Evolutionary conservation across 1,140 invertebrate genomes (phyloP), one percentile per base, ranked within the genome.

Genomic region (Diorhabda sublineata): DNA sequence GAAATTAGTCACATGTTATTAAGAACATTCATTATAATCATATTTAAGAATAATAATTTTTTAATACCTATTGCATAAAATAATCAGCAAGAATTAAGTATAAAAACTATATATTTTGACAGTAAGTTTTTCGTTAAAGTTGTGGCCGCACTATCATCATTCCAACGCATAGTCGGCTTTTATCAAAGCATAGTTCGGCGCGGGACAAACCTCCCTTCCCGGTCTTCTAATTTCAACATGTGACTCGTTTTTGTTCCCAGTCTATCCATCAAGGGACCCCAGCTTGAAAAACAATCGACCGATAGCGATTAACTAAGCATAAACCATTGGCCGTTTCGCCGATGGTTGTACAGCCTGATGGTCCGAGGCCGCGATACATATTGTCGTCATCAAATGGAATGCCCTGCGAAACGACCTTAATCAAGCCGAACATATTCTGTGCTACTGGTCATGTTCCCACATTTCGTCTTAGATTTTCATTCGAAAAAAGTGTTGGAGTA

Each of bases 151-250:
- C 6, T 52, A 52, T 52, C 47, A n/a, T 52, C 47, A 52, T 52
- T 52, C 47, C 47, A n/a, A 52, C n/a, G 4, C 6, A 52, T 8
- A 73, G 68, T 69, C 76, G 76, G 76, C 71, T 3, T 71, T 75
- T 78, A 75, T 76, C 76, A 78, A 78, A 78, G 76, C 76, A 78
- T 78, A 77, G 75, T 72, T 64, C 71, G 71, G 74, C 71, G 75
- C 73, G 73, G 74, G 64, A 71, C 74, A 71, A 61, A 69, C 66
- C 64, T 71, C 70, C 64, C 76, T 76, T 76, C 74, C 76, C 75
- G 76, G 75, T 75, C 76, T 77, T 78, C 76, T 76, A 78, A 78
- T 78, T 78, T 78, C 76, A 75, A 74, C 75, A 76, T 75, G 66
- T 78, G 76, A 74, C 76, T 76, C 70, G 72, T 78, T 78, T 78